Evolutionary conservation across 2,113 vertebrate genomes (phyloP).

Genomic region (Lepisosteus osseus): DNA sequence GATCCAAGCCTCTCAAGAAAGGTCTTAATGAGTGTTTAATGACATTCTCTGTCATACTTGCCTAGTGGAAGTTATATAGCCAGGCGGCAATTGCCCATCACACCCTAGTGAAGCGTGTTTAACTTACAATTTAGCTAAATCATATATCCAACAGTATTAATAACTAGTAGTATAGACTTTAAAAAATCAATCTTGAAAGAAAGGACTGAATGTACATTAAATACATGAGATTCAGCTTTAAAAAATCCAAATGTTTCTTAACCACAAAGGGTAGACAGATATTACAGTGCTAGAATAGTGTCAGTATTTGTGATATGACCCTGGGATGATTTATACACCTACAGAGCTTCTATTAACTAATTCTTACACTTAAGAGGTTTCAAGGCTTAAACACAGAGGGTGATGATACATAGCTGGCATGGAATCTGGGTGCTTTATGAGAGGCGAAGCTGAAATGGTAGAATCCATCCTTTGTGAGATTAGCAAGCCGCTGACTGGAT

Average conservation of each 20-base stretch:
- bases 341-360: conserved; percentile 45
- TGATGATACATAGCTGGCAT: conserved; percentile 46
- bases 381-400: conserved; percentile 38
- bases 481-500: conserved; percentile 12
- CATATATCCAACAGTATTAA: too few relatives aligned
- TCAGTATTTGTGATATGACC: not conserved
- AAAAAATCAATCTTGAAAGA: too few relatives aligned
- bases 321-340: conserved; percentile 46
- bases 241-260: not conserved
- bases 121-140: too few relatives aligned
- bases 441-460: not conserved
- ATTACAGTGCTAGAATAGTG: not conserved
- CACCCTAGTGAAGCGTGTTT: too few relatives aligned
- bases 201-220: too few relatives aligned
- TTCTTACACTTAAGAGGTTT: conserved; percentile 45
- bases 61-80: conserved; percentile 49
- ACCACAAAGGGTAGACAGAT: not conserved
- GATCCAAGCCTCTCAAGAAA: conserved; percentile 43
- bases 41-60: conserved; percentile 60
- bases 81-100: conserved; percentile 9
- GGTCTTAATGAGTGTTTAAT: conserved; percentile 66
- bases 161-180: too few relatives aligned
- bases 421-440: conserved; percentile 29
- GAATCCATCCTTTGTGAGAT: not conserved
- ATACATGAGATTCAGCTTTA: not conserved